Evolutionary conservation across 2,888 invertebrate species (phyloP).

Genomic region (Lamproptera curius): DNA sequence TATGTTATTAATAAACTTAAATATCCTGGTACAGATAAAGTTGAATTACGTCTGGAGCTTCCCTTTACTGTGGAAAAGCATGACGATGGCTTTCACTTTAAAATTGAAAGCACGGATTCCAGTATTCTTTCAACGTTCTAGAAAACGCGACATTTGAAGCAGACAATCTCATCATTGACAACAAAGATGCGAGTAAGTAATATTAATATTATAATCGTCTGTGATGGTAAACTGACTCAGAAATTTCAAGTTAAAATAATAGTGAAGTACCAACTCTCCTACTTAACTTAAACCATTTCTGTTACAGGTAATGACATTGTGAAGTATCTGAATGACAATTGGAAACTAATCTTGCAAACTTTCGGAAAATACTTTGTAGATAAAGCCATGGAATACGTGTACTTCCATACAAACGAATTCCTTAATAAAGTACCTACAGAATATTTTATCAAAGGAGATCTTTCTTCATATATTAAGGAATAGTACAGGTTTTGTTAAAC

Average conservation of each 20-base stretch:
- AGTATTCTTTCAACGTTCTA: slow-evolving; percentile 17
- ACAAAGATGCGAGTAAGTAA: slow-evolving; percentile 26
- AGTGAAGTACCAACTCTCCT: no score
- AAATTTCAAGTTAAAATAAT: no score
- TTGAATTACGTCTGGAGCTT: not conserved
- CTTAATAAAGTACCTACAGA: slow-evolving; percentile 32
- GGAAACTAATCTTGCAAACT: slow-evolving; percentile 27
- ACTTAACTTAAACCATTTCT: not conserved
- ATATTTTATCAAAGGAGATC: slow-evolving; percentile 33
- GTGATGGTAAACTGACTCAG: no score
- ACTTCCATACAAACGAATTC: slow-evolving; percentile 26
- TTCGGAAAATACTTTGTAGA: slow-evolving; percentile 31
- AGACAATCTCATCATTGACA: slow-evolving; percentile 24
- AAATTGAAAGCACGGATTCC: not conserved
- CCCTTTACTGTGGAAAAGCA: not conserved
- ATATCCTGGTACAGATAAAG: not conserved
- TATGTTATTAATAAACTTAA: not conserved
- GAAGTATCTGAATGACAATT: slow-evolving; percentile 35
- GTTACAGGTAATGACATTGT: slow-evolving; percentile 32
- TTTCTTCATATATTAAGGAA: slow-evolving; percentile 30
- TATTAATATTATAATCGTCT: not conserved
- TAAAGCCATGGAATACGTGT: slow-evolving; percentile 25
- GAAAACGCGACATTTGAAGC: slow-evolving; percentile 26
- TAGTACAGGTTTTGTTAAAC: no score
- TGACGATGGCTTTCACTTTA: not conserved